Evolutionary conservation across 1,140 invertebrate genomes (phyloP), one percentile per base, ranked within the genome.

Genomic region (Achroia grisella): DNA sequence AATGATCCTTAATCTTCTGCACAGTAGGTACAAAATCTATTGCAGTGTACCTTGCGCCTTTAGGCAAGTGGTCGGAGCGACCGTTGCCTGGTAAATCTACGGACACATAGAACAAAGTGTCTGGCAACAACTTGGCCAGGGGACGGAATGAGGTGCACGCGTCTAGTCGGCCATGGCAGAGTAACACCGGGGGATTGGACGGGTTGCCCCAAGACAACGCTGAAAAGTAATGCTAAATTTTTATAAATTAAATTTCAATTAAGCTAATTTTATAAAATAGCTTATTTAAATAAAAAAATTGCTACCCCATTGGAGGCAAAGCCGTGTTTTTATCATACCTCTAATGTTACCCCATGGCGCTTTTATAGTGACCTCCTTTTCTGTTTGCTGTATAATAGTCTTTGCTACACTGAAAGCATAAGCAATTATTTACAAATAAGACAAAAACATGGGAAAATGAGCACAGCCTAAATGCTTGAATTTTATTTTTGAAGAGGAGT

Each of bases 331-430:
- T n/a, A n/a, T n/a, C n/a, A n/a, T 55, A 74, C 87, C 69, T 40
- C 51, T 52, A 28, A 80, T 60, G 17, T 72, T 71, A 5, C 76
- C 73, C 76, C 73, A 80, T 11, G 72, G 73, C 1, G 66, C 71
- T 13, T 61, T 65, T 28, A 77, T 58, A 0, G 35, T 47, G 1
- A 70, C 35, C 31, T 64, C 59, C n/a, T 59, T 62, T 52, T 77
- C 73, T 3, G 49, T 48, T 29, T 48, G 28, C 10, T 32, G 40
- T 29, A 52, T 35, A 14, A 48, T 39, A 12, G 42, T 31, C 28
- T 45, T 58, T 47, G 66, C 58, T 6, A 47, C 28, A 2, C 64
- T 71, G 52, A 35, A 62, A 58, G 43, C n/a, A n/a, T 13, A 50
- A 45, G 43, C 42, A 51, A 59, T 45, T 17, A 5, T 31, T 31